Evolutionary conservation across 2,797 vertebrate species (phyloP), one percentile per base, ranked within the genome.

Genomic region (Gallinago nigripennis): DNA sequence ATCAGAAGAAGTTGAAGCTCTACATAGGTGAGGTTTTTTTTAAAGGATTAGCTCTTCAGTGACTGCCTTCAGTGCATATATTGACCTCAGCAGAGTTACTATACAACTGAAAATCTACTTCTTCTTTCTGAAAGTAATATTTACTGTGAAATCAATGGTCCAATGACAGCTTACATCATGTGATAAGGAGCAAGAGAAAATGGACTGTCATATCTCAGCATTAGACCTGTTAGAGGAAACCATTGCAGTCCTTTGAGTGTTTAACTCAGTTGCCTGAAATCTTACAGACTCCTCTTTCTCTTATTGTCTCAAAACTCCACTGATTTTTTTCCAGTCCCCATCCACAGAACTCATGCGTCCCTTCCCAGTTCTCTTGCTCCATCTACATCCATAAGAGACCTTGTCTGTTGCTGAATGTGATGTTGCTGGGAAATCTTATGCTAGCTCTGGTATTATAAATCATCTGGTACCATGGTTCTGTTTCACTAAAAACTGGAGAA

Each of bases 11-110:
- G 24, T 21, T 65, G 27, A 71, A 85, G 45, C 3, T 33, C 39
- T 45, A 9, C 4, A 25, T 2, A 20, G 12, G 11, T 43, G 2
- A 2, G 1, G 3, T 11, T 53, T 2, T 68, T 70, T 90, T 63
- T 27, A 48, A 80, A 83, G 9, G 10, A 53, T 48, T 82, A 48
- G 1, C 8, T 70, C 33, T 73, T 16, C 15, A 81, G 4, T 65
- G 11, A 48, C 16, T 57, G 25, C 11, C 30, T 79, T 66, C 18
- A 27, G 16, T 51, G 30, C 39, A 24, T 46, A 41, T 24, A 60
- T 35, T n/a, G 28, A 89, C 33, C 37, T 70, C 56, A 81, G 28
- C 3, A 39, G 37, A 51, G 6, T 33, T 73, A 56, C 35, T 43
- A 30, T 7, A 39, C 12, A 83, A 31, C 13, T 46, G 48, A 78